Evolutionary conservation across 2,797 vertebrate species (phyloP).

Genomic region (Phrynocephalus guinanensis): DNA sequence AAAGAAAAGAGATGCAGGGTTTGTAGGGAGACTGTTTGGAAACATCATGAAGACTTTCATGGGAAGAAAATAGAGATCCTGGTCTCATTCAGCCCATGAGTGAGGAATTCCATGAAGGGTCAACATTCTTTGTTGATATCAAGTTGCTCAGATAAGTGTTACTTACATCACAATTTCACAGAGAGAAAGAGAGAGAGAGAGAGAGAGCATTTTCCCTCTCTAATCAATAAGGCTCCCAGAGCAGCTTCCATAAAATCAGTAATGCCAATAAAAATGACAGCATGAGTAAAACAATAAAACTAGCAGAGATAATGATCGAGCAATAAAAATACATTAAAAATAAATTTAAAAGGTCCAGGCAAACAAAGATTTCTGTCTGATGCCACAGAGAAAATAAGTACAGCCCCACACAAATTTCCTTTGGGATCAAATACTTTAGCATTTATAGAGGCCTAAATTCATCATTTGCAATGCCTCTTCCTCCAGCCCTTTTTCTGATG

Average conservation of each 20-base stretch:
- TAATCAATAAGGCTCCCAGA: background rate
- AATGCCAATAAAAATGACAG: background rate
- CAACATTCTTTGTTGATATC: too few species aligned
- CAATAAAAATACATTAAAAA: slow-evolving; percentile 3
- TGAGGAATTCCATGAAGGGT: too few species aligned
- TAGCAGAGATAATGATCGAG: background rate
- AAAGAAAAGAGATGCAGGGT: too few species aligned
- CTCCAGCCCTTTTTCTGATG: background rate
- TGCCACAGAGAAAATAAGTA: background rate
- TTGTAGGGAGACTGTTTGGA: too few species aligned
- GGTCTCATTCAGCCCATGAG: too few species aligned
- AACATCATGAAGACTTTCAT: too few species aligned
- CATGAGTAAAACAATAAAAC: slow-evolving; percentile 6
- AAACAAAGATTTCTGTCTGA: background rate
- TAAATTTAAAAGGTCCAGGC: background rate
- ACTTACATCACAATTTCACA: too few species aligned
- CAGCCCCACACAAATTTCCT: background rate
- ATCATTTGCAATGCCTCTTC: background rate
- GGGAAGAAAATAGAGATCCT: too few species aligned
- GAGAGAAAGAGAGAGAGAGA: too few species aligned
- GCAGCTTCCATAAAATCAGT: background rate
- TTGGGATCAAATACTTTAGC: background rate
- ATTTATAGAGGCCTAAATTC: background rate
- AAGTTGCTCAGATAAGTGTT: too few species aligned
- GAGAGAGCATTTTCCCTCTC: background rate